Conservation (phyloP, 2,113 vertebrate genomes). For the Mandrillus leucophaeus region DNA sequence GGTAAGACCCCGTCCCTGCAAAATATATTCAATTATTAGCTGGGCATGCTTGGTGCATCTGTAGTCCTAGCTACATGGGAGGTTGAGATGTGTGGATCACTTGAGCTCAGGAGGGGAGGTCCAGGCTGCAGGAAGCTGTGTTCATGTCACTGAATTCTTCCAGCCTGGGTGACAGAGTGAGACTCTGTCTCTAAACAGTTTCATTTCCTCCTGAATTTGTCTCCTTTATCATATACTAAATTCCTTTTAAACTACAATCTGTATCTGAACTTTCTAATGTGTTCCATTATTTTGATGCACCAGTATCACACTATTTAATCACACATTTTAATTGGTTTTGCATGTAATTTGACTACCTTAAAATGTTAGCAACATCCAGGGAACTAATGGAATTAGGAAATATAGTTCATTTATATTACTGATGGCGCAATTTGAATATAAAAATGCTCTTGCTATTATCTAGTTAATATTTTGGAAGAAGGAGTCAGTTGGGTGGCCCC, state of each 20-base stretch:
- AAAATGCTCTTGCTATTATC: neutral
- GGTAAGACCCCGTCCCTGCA: no score
- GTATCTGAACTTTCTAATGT: neutral
- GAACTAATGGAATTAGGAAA: neutral
- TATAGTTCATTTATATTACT: neutral
- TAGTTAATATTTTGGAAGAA: neutral
- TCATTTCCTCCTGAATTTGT: neutral
- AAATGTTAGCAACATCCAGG: slow-evolving; percentile 29
- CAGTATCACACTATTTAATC: slow-evolving; percentile 23
- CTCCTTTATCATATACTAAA: neutral
- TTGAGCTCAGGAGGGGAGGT: no score
- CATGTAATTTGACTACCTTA: neutral
- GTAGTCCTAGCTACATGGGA: no score
- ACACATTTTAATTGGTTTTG: slow-evolving; percentile 32
- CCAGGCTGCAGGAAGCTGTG: no score
- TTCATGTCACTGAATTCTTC: no score
- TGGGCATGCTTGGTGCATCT: no score
- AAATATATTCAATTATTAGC: no score
- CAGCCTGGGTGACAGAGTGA: no score
- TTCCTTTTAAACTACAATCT: neutral
- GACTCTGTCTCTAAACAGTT: neutral
- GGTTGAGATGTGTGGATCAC: no score
- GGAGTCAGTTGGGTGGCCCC: neutral
- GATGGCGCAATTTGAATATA: neutral
- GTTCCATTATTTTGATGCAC: neutral